These are phyloP conservation scores for Macquaria ambigua DNA, from an alignment of 2,113 vertebrate genomes.

Conservation along the genomic window DNA sequence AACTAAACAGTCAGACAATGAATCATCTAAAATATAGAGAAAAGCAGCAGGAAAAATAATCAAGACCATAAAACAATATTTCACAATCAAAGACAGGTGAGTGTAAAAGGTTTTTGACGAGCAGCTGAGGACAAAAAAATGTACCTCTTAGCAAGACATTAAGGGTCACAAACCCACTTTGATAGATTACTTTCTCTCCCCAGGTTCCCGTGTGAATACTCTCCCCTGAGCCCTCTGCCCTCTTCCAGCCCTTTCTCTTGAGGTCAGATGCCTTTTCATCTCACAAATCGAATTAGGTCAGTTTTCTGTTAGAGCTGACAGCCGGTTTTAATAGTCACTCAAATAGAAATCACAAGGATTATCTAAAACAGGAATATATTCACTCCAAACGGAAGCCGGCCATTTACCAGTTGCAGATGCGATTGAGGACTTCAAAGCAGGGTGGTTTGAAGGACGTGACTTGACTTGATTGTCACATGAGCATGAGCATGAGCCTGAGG, in stretches of 20 bases:
- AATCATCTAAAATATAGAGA: not conserved
- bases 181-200: not conserved
- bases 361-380: conserved; percentile 24
- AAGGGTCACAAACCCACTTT: not conserved
- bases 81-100: not conserved
- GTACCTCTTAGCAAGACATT: not conserved
- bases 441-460: not conserved
- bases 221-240: not conserved
- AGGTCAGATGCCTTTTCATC: conserved; percentile 33
- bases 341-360: conserved; percentile 60
- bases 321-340: conserved; percentile 25
- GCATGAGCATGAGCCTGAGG: conserved; percentile 12
- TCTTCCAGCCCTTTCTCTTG: not conserved
- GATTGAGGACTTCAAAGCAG: conserved; percentile 27
- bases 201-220: not conserved
- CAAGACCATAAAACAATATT: not conserved
- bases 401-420: conserved; percentile 17
- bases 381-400: not conserved
- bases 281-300: conserved; percentile 40
- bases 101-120: not conserved
- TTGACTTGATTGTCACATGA: conserved; percentile 29
- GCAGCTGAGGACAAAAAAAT: not conserved
- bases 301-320: conserved; percentile 17
- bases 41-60: not conserved
- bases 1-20: not conserved